Evolutionary conservation across 1,140 invertebrate species (phyloP).

Genomic region (Aphaenogaster floridana): DNA sequence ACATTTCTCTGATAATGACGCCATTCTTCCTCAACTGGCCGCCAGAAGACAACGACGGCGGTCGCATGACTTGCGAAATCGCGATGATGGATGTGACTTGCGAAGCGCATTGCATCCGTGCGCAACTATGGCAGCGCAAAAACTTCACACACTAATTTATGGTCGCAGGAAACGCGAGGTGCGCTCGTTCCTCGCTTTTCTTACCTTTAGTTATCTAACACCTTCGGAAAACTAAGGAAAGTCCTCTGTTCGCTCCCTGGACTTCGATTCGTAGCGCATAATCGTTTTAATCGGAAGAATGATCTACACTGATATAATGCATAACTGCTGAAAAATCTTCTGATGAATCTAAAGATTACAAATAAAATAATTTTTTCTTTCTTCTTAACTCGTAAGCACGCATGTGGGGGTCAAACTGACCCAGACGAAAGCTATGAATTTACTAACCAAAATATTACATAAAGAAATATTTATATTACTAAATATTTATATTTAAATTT

Average conservation of each 20-base stretch:
- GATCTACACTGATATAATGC: not conserved
- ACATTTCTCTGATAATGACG: constrained; percentile 62
- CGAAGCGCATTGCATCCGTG: constrained; percentile 62
- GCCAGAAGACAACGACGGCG: constrained; percentile 51
- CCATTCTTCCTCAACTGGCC: constrained; percentile 46
- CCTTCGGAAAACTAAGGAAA: constrained; percentile 28
- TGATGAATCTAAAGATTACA: not conserved
- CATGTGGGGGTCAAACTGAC: too few species aligned
- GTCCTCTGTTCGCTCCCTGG: not conserved
- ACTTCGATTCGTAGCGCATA: not conserved
- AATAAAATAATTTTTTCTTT: not conserved
- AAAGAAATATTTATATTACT: too few species aligned
- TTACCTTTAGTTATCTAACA: constrained; percentile 49
- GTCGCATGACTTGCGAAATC: constrained; percentile 63
- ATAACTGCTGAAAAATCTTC: not conserved
- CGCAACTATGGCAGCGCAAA: constrained; percentile 52
- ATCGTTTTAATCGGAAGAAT: constrained; percentile 1
- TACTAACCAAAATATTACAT: too few species aligned
- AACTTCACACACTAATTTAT: constrained; percentile 65
- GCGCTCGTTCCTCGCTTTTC: constrained; percentile 45
- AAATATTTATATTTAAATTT: too few species aligned
- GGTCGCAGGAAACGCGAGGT: constrained; percentile 57
- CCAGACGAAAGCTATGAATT: too few species aligned
- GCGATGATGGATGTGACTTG: constrained; percentile 65
- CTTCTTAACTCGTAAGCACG: not conserved